Conservation (phyloP, 2,888 invertebrate genomes). For the Eretmocerus hayati region DNA sequence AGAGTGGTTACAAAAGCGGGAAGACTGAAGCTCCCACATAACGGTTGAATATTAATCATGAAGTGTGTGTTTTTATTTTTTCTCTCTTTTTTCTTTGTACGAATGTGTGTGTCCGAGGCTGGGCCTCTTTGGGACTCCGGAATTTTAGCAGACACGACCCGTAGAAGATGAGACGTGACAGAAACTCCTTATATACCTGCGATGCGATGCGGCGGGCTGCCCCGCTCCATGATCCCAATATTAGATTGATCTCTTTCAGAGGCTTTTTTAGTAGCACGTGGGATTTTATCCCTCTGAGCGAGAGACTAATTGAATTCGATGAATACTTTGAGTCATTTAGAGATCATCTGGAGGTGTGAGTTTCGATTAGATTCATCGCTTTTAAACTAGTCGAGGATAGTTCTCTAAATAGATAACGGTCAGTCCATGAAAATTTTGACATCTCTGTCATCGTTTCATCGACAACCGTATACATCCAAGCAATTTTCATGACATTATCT, state of each 20-base stretch:
- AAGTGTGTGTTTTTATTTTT: not conserved
- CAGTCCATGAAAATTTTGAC: no score
- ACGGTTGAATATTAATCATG: slow-evolving; percentile 40
- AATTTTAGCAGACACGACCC: slow-evolving; percentile 41
- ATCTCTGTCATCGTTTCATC: no score
- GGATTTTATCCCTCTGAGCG: slow-evolving; percentile 12
- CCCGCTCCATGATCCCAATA: slow-evolving; percentile 8
- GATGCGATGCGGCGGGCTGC: not conserved
- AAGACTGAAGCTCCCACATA: slow-evolving; percentile 27
- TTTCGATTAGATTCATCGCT: no score
- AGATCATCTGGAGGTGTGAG: no score
- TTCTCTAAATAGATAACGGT: no score
- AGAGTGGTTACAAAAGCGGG: slow-evolving; percentile 2
- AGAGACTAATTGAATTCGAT: not conserved
- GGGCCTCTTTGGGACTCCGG: slow-evolving; percentile 4
- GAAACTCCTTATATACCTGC: slow-evolving; percentile 39
- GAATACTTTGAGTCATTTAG: no score
- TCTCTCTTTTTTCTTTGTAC: not conserved
- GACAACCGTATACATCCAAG: no score
- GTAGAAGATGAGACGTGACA: slow-evolving; percentile 44
- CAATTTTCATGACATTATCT: no score
- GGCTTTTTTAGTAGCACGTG: no score
- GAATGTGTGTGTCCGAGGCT: not conserved
- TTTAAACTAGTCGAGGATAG: no score
- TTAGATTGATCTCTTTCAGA: no score